Conservation (phyloP, 2,888 invertebrate species). For the Drosophila subsilvestris region DNA sequence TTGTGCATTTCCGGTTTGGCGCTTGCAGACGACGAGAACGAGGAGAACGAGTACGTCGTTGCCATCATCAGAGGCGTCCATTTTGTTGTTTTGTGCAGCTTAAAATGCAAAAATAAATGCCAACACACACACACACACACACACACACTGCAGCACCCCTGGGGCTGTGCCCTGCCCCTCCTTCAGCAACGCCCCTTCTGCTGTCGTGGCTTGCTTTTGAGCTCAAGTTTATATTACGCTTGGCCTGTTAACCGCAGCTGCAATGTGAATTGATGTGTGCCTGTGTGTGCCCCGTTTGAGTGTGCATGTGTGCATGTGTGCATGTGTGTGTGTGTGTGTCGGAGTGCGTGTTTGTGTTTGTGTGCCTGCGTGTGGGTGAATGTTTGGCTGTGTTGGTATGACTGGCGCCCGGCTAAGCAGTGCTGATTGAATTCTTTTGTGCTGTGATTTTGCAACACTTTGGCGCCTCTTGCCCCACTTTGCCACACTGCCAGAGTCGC, state of each 20-base stretch:
- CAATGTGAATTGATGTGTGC: constrained; percentile 39
- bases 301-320: constrained; percentile 20
- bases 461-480: constrained; percentile 51
- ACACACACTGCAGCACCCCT: constrained; percentile 14
- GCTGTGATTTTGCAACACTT: constrained; percentile 78
- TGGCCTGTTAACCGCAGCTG: constrained; percentile 77
- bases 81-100: constrained; percentile 62
- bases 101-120: constrained; percentile 80
- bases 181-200: constrained; percentile 10
- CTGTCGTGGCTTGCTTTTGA: constrained; percentile 56
- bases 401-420: constrained; percentile 69
- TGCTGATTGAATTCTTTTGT: constrained; percentile 79
- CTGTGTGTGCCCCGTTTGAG: not conserved
- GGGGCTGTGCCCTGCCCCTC: not conserved
- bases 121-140: constrained; percentile 61
- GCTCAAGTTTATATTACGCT: constrained; percentile 80
- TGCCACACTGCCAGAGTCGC: constrained; percentile 15
- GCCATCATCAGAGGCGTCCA: constrained; percentile 58
- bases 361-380: not conserved
- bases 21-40: constrained; percentile 39
- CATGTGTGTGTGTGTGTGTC: constrained; percentile 16
- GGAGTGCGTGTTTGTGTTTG: constrained; percentile 19
- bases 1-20: constrained; percentile 71
- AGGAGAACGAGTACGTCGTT: constrained; percentile 42
- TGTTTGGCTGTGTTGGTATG: constrained; percentile 29